Evolutionary conservation across 2,888 invertebrate species (phyloP), one percentile per base, ranked within the genome.

Genomic region (Cylloceria caligata): DNA sequence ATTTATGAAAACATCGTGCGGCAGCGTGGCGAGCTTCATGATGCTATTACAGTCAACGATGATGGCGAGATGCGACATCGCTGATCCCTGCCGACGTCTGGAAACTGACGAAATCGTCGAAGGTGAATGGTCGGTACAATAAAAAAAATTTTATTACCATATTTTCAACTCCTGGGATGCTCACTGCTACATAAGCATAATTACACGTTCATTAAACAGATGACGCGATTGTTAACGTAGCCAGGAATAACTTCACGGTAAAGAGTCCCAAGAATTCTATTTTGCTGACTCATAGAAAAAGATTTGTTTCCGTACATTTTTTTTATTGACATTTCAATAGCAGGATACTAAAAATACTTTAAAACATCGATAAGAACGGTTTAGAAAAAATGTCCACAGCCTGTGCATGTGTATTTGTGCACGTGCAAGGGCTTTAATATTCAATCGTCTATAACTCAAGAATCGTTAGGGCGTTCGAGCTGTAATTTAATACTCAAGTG

Each of bases 51-150:
- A 92, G 79, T 85, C 89, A 52, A 80, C 89, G 13, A 88, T 91
- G 84, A 87, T 88, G 83, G 82, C 90, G 4, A 88, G 88, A 76
- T 92, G 92, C 80, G 92, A 92, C 24, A 90, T 92, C 13, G 84
- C 88, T 1, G 90, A 92, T 75, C 89, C 92, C 2, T 92, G 92
- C 76, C 87, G 89, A 67, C 86, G 91, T n/a, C 77, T 88, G 7
- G 92, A 91, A n/a, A 89, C 71, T 2, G 88, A 90, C 55, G 83
- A 87, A 30, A 83, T 89, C 3, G 88, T 90, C 3, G 77, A 86
- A 7, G 87, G 84, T 13, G 87, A 91, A 87, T 89, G 90, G 92
- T 92, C 84, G 75, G 77, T 74, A 67, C 16, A 34, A 55, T 39
- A 16, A 16, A 13, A 9, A 13, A 24, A n/a, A 60, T 16, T 34